Conservation (phyloP, 2,113 vertebrate species). For the Marmota flaviventris region DNA sequence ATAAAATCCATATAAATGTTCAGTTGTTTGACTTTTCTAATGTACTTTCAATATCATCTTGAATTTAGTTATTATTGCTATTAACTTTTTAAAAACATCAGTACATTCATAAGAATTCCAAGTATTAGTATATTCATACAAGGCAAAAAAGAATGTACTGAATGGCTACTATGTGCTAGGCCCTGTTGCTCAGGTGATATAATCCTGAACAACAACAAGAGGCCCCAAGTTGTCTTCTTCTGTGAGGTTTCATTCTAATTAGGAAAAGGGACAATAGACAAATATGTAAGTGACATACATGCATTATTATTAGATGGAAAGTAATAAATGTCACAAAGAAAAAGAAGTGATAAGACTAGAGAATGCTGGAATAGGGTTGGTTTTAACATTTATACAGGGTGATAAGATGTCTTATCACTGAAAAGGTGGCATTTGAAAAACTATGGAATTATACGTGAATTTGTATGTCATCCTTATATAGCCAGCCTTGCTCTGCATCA, state of each 20-base stretch:
- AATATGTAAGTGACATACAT: neutral
- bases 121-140: neutral
- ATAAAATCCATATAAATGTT: constrained; percentile 3
- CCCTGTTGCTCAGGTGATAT: neutral
- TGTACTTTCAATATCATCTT: constrained; percentile 31
- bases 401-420: neutral
- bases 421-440: neutral
- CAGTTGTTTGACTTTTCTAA: neutral
- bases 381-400: neutral
- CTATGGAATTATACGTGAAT: neutral
- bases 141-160: neutral
- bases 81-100: constrained; percentile 33
- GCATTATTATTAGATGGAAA: neutral
- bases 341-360: neutral
- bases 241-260: neutral
- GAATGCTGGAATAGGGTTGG: neutral
- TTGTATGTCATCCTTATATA: neutral
- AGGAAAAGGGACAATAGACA: constrained; percentile 2
- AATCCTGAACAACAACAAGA: neutral
- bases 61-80: constrained; percentile 37
- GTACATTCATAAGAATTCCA: neutral
- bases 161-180: neutral
- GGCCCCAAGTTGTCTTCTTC: neutral
- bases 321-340: neutral
- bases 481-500: neutral